Percentiles rank a stretch among this genome's conserved stretches.
Evolutionary conservation across 2,888 invertebrate genomes (phyloP).

Genomic region (Melinopterus prodromus): DNA sequence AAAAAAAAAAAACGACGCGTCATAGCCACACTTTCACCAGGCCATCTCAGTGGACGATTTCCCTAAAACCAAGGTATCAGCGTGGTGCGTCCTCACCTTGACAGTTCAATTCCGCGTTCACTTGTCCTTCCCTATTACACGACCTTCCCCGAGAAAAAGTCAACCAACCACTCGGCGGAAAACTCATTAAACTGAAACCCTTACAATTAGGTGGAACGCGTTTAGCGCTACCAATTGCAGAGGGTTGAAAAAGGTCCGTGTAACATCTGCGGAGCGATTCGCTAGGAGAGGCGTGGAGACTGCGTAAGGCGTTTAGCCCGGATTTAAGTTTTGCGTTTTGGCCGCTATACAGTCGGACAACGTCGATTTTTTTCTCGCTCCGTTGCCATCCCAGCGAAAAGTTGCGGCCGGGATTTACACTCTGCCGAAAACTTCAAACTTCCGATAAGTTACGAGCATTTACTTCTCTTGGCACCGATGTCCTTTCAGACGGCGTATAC

Average conservation of each 20-base stretch:
- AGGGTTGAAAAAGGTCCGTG: background rate
- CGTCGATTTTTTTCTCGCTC: background rate
- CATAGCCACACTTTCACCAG: too few relatives aligned
- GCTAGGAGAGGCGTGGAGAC: background rate
- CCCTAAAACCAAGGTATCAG: too few relatives aligned
- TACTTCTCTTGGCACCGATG: background rate
- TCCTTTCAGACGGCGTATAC: constrained; percentile 4
- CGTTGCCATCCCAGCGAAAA: background rate
- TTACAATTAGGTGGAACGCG: background rate
- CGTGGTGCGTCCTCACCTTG: background rate
- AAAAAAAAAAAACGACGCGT: too few relatives aligned
- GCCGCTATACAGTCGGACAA: background rate
- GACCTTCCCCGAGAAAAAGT: background rate
- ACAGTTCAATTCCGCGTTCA: background rate
- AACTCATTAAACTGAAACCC: background rate
- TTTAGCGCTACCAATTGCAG: background rate
- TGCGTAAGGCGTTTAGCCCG: background rate
- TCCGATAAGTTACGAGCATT: constrained; percentile 4
- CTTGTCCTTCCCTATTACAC: background rate
- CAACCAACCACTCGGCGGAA: background rate
- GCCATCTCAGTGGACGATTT: too few relatives aligned
- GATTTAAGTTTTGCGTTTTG: background rate
- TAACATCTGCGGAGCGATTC: background rate
- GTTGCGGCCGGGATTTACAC: background rate
- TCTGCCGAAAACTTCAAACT: background rate